Evolutionary conservation across 2,113 vertebrate genomes (phyloP).

Genomic region (Leucosticte australis): DNA sequence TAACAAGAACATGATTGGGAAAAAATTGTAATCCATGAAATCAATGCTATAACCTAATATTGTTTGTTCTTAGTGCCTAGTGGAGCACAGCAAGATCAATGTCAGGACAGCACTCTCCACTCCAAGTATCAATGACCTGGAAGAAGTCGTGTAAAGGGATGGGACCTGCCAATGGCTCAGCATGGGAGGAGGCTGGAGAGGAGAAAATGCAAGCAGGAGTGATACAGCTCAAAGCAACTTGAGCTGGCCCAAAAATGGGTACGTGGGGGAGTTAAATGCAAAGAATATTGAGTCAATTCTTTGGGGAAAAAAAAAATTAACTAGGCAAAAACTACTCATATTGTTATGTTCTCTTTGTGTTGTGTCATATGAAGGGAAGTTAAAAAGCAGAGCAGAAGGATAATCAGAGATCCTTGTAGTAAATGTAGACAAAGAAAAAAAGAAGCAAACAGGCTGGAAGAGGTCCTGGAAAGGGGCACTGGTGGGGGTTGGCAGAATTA

Average conservation of each 20-base stretch:
- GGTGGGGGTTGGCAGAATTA: not conserved
- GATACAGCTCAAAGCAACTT: not conserved
- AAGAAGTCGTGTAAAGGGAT: constrained; percentile 12
- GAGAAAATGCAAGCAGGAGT: not conserved
- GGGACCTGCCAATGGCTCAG: not conserved
- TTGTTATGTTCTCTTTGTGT: not conserved
- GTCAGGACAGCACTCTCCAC: constrained; percentile 64
- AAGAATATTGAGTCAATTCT: not conserved
- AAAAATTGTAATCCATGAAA: constrained; percentile 67
- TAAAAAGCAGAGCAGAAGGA: not conserved
- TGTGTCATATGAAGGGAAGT: not conserved
- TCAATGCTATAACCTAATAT: constrained; percentile 72
- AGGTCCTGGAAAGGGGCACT: not conserved
- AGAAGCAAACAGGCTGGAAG: not conserved
- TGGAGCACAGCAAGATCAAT: constrained; percentile 66
- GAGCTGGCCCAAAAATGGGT: not conserved
- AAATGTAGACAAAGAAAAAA: rapidly evolving
- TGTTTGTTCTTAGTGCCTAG: constrained; percentile 51
- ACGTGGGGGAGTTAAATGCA: not conserved
- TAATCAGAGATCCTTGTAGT: not conserved
- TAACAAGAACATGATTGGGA: constrained; percentile 64
- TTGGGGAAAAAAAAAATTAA: not conserved
- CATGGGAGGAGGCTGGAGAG: not conserved
- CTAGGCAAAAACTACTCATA: not conserved
- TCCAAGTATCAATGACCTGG: constrained; percentile 60